Evolutionary conservation across 2,888 invertebrate species (phyloP).

Genomic region (Daptonema setosum): DNA sequence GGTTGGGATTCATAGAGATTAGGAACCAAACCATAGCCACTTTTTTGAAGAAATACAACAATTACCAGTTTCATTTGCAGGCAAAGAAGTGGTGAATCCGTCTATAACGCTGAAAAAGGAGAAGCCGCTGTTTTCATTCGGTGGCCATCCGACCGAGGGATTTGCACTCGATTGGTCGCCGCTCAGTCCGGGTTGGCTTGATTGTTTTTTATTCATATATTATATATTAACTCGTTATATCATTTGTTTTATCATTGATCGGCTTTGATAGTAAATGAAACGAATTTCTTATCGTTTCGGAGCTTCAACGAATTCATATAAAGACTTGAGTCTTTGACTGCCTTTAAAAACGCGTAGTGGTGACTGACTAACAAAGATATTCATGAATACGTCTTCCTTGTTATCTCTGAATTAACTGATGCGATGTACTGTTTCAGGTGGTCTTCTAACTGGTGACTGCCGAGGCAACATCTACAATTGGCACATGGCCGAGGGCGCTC

Average conservation of each 20-base stretch:
- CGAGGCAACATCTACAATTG: conserved; percentile 77
- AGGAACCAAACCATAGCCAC: too few relatives aligned
- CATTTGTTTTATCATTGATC: conserved; percentile 3
- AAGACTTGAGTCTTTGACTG: too few relatives aligned
- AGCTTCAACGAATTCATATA: too few relatives aligned
- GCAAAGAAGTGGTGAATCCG: too few relatives aligned
- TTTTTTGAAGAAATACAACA: too few relatives aligned
- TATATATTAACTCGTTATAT: not conserved
- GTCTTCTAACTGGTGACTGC: conserved; percentile 78
- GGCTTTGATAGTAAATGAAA: conserved; percentile 5
- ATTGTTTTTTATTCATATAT: conserved; percentile 6
- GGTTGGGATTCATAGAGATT: too few relatives aligned
- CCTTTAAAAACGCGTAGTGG: too few relatives aligned
- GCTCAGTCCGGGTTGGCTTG: conserved; percentile 43
- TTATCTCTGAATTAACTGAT: too few relatives aligned
- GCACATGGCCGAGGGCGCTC: conserved; percentile 52
- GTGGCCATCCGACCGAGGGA: conserved; percentile 77
- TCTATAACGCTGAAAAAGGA: conserved; percentile 11
- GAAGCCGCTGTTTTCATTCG: conserved; percentile 57
- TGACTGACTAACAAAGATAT: too few relatives aligned
- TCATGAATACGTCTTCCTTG: too few relatives aligned
- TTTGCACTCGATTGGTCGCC: conserved; percentile 82
- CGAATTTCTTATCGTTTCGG: too few relatives aligned
- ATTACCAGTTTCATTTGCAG: too few relatives aligned
- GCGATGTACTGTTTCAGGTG: conserved; percentile 33